Percentiles rank a stretch among this genome's conserved stretches.
Evolutionary conservation across 2,113 vertebrate genomes (phyloP).

Genomic region (Lagopus leucura): DNA sequence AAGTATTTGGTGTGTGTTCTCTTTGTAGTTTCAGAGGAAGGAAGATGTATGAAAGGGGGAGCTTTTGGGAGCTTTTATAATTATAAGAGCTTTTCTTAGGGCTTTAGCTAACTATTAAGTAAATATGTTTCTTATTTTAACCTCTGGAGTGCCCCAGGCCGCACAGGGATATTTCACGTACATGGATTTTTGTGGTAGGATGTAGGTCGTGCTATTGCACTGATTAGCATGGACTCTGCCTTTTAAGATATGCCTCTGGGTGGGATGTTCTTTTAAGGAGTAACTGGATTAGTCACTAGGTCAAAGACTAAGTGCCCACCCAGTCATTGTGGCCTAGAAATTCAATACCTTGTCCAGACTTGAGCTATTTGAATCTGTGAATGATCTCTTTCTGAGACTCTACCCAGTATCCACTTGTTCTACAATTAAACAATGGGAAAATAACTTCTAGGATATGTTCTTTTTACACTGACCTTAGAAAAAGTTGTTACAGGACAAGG

Average conservation of each 20-base stretch:
- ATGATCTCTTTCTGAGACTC: not conserved
- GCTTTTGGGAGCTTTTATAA: constrained; percentile 46
- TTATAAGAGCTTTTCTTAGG: constrained; percentile 51
- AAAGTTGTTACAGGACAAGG: not conserved
- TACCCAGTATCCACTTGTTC: not conserved
- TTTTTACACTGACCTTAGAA: not conserved
- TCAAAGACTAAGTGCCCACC: constrained; percentile 27
- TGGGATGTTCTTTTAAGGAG: constrained; percentile 52
- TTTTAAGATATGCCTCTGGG: constrained; percentile 52
- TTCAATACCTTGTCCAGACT: not conserved
- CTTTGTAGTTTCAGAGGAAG: constrained; percentile 15
- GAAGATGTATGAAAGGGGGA: constrained; percentile 21
- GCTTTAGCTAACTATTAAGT: constrained; percentile 56
- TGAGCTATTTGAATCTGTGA: not conserved
- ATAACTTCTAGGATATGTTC: not conserved
- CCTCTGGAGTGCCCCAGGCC: constrained; percentile 54
- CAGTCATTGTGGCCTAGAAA: not conserved
- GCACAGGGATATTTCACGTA: constrained; percentile 31
- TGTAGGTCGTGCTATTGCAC: constrained; percentile 52
- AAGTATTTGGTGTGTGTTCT: not conserved
- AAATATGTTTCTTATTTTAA: constrained; percentile 72
- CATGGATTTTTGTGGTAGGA: constrained; percentile 53
- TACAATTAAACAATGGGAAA: not conserved
- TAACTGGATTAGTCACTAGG: constrained; percentile 60
- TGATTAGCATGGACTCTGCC: constrained; percentile 48